Percentiles rank a stretch among this genome's conserved stretches.
Evolutionary conservation across 2,113 vertebrate species (phyloP).

Genomic region (Pyxicephalus adspersus): DNA sequence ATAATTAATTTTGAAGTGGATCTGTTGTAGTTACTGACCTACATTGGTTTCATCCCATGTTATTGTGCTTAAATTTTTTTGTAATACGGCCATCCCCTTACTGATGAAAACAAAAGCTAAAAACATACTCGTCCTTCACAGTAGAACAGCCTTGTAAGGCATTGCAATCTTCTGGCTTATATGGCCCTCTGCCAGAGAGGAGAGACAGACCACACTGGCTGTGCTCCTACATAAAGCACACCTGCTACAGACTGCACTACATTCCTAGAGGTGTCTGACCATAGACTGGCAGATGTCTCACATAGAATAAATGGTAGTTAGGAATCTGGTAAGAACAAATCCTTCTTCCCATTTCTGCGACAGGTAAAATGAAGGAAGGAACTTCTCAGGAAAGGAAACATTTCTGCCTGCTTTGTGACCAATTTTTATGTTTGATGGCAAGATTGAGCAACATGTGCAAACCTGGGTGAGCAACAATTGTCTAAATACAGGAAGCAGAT

Average conservation of each 20-base stretch:
- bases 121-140: conserved; percentile 12
- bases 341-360: too few species aligned
- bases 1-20: neutral
- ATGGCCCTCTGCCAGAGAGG: conserved; percentile 2
- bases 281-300: too few species aligned
- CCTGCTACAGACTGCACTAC: conserved; percentile 1
- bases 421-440: too few species aligned
- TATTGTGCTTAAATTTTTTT: neutral
- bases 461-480: too few species aligned
- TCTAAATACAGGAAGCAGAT: too few species aligned
- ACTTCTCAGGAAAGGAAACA: too few species aligned
- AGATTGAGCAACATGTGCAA: too few species aligned
- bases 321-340: too few species aligned
- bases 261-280: too few species aligned
- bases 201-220: neutral
- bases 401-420: too few species aligned
- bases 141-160: conserved; percentile 38
- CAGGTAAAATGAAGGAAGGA: too few species aligned
- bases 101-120: conserved; percentile 23
- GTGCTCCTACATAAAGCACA: neutral
- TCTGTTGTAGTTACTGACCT: neutral
- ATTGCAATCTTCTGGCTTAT: neutral
- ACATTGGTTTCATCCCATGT: conserved; percentile 10
- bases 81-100: neutral
- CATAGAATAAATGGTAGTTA: too few species aligned